Conservation (phyloP, 2,797 vertebrate species). For the Argya squamiceps region DNA sequence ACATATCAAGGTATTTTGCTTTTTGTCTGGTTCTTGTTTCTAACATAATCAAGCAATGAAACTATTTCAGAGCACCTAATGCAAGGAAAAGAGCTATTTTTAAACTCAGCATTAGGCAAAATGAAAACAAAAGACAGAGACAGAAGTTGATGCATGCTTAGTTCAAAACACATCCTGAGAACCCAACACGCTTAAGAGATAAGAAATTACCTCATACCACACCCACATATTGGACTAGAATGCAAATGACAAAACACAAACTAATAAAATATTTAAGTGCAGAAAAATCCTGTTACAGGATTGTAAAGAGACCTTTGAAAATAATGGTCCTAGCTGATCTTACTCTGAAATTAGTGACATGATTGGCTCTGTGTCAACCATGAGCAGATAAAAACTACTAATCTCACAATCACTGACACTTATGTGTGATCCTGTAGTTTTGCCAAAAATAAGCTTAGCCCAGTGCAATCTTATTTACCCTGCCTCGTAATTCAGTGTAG, state of each 20-base stretch:
- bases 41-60: neutral
- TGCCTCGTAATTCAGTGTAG: neutral
- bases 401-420: neutral
- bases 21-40: neutral
- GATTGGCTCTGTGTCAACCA: neutral
- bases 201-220: neutral
- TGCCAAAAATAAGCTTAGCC: neutral
- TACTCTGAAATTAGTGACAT: neutral
- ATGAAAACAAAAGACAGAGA: neutral
- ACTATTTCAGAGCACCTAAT: neutral
- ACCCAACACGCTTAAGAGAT: neutral
- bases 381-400: neutral
- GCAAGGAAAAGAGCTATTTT: neutral
- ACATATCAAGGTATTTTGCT: constrained; percentile 12
- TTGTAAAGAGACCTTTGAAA: neutral
- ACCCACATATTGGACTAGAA: neutral
- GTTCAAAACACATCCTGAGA: neutral
- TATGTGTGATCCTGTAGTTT: neutral
- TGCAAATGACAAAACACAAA: neutral
- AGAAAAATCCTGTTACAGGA: neutral
- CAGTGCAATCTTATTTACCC: neutral
- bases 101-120: neutral
- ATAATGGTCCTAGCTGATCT: neutral
- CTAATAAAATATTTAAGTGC: neutral
- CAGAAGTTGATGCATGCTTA: neutral